Evolutionary conservation across 2,888 invertebrate genomes (phyloP).

Genomic region (Omphaloscelis lunosa): DNA sequence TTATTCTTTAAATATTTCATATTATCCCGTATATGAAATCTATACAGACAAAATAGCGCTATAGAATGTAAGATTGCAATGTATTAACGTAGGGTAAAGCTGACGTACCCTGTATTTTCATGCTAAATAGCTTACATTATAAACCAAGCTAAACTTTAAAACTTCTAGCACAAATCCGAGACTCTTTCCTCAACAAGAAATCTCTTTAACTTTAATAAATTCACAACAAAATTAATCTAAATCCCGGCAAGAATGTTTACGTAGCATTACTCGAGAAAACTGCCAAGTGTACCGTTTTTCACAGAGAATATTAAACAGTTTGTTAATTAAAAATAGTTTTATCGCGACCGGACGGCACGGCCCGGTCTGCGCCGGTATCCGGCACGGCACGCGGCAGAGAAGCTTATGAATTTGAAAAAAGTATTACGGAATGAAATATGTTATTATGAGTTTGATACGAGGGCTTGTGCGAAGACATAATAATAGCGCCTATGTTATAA

Average conservation of each 20-base stretch:
- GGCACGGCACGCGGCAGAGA: constrained; percentile 21
- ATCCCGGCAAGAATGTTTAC: constrained; percentile 50
- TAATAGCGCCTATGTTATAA: neutral
- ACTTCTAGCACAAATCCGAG: constrained; percentile 6
- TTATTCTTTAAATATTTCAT: too few species aligned
- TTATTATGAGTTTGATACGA: constrained; percentile 3
- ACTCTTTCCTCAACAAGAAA: constrained; percentile 13
- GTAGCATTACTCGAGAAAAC: constrained; percentile 42
- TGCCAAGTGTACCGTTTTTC: constrained; percentile 45
- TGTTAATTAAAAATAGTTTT: constrained; percentile 72
- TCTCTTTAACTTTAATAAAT: constrained; percentile 42
- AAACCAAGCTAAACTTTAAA: neutral
- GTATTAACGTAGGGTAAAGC: too few species aligned
- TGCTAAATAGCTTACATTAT: neutral
- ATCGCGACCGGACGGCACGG: constrained; percentile 29
- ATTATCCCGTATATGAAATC: too few species aligned
- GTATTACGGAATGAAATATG: constrained; percentile 25
- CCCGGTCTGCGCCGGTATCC: constrained; percentile 34
- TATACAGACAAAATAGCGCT: neutral
- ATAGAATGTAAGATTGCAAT: neutral
- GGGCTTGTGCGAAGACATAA: neutral
- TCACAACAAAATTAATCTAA: constrained; percentile 57
- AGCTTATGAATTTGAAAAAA: constrained; percentile 46
- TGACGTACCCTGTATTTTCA: neutral
- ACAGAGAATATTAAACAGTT: constrained; percentile 70